A percentile compares a stretch with the other conserved stretches of the same genome.
phyloP scores from a whole-genome alignment of 2,797 vertebrate species.

The Myotis planiceps region DNA sequence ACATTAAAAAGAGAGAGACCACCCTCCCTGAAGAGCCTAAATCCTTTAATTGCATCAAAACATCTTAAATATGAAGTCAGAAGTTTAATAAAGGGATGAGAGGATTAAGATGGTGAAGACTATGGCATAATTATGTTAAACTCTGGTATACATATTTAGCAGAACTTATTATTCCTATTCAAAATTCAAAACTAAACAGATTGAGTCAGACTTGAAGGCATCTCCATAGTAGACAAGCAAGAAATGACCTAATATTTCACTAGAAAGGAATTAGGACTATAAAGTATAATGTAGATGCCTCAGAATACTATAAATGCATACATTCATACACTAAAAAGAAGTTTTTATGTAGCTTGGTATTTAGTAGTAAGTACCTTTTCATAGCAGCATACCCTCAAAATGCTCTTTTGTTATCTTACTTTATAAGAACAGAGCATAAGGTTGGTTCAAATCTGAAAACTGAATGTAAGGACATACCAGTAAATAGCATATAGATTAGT shows the following conservation, averaged over 20 bases:
- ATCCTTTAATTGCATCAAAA: constrained; percentile 71
- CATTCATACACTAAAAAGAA: neutral
- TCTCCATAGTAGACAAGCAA: neutral
- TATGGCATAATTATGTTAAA: constrained; percentile 40
- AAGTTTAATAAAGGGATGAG: constrained; percentile 64
- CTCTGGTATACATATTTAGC: neutral
- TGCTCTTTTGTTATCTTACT: neutral
- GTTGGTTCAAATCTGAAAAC: neutral
- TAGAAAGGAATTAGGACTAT: neutral
- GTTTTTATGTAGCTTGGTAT: neutral
- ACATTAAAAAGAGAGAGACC: constrained; percentile 26
- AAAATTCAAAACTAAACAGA: constrained; percentile 55
- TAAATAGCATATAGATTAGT: neutral
- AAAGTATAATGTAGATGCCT: neutral
- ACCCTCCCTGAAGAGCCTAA: constrained; percentile 42
- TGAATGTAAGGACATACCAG: neutral
- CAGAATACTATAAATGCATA: neutral
- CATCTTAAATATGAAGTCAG: constrained; percentile 58
- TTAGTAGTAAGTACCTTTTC: neutral
- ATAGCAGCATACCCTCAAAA: neutral
- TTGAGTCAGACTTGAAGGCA: constrained; percentile 30
- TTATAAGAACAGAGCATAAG: neutral
- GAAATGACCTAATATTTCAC: neutral
- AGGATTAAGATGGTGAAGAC: constrained; percentile 49
- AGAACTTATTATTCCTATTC: constrained; percentile 22